Evolutionary conservation across 2,888 invertebrate genomes (phyloP).

Genomic region (Macroteleia sp.): DNA sequence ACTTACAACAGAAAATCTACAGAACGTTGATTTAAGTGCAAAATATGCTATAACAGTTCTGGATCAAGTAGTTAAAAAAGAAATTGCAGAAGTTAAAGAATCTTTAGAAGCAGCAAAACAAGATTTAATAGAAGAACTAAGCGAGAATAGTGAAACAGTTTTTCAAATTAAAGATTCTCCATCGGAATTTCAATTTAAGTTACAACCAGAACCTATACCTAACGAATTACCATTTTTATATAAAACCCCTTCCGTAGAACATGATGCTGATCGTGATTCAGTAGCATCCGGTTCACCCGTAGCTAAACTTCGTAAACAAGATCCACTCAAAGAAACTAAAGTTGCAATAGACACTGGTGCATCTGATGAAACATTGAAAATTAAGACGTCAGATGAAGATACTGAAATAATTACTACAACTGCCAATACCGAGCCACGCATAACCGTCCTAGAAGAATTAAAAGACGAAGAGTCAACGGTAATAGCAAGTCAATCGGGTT

Average conservation of each 20-base stretch:
- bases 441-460: slow-evolving; percentile 67
- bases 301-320: slow-evolving; percentile 67
- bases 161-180: slow-evolving; percentile 87
- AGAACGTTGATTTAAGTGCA: slow-evolving; percentile 79
- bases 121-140: slow-evolving; percentile 88
- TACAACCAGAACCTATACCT: slow-evolving; percentile 86
- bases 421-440: slow-evolving; percentile 64
- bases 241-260: slow-evolving; percentile 82
- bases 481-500: slow-evolving; percentile 77
- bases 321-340: slow-evolving; percentile 66
- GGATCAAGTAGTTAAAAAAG: slow-evolving; percentile 87
- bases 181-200: slow-evolving; percentile 89
- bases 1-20: slow-evolving; percentile 80
- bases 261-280: slow-evolving; percentile 73
- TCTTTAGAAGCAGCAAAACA: slow-evolving; percentile 89
- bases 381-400: slow-evolving; percentile 71
- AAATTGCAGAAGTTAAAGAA: slow-evolving; percentile 89
- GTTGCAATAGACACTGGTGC: no score
- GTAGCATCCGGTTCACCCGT: slow-evolving; percentile 68
- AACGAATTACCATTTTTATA: slow-evolving; percentile 85
- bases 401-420: slow-evolving; percentile 65
- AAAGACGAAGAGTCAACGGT: slow-evolving; percentile 69
- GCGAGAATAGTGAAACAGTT: slow-evolving; percentile 86
- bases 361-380: slow-evolving; percentile 35
- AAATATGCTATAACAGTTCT: slow-evolving; percentile 80